Base-by-base conservation (phyloP, 2,797 vertebrate species). In the Mormyrops boulengeri region DNA sequence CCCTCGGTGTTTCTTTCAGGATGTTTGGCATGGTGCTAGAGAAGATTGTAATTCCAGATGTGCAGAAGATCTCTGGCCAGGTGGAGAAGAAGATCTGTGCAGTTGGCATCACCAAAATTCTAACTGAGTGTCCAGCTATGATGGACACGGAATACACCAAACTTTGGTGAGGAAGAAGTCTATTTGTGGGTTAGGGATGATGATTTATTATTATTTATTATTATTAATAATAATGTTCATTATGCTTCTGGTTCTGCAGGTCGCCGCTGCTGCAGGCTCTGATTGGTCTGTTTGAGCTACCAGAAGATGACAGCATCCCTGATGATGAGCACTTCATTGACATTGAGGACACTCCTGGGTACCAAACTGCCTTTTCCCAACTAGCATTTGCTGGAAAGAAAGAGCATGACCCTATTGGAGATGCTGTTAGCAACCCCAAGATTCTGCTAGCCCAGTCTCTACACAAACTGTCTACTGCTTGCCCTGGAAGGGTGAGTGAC, bases 11-110 rank as follows among this genome's bases (percentile, higher is more conserved):
- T 91, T 91, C 4, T 84, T 22, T 57, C 88, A 99, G 99, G 93
- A 99, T 99, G 98, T 99, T 99, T 93, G 98, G 98, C 80, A 99
- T 99, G 99, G 98, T 99, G 91, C 93, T 99, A 95, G 98, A 99
- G 93, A 99, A 99, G 93, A 98, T 99, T 0, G 96, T 99, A 91
- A 97, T 99, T 95, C 98, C 99, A 49, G 99, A 99, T 94, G 97
- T 99, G 91, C 99, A 99, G 93, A 99, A 99, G 91, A 98, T 99
- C 41, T 99, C 99, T 30, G 98, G 99, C 62, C 92, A 96, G 89
- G 96, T 99, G 89, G 99, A 99, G 92, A 99, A 99, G 95, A 99
- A 99, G 95, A 99, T 99, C 88, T 99, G 98, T 91, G 99, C 99
- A 11, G 97, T 99, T 90, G 99, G 99, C 55, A 99, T 99, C 91